A percentile compares a stretch with the other conserved stretches of the same genome.
Conservation (phyloP, 2,888 invertebrate species). For the Herminia tarsipennalis region DNA sequence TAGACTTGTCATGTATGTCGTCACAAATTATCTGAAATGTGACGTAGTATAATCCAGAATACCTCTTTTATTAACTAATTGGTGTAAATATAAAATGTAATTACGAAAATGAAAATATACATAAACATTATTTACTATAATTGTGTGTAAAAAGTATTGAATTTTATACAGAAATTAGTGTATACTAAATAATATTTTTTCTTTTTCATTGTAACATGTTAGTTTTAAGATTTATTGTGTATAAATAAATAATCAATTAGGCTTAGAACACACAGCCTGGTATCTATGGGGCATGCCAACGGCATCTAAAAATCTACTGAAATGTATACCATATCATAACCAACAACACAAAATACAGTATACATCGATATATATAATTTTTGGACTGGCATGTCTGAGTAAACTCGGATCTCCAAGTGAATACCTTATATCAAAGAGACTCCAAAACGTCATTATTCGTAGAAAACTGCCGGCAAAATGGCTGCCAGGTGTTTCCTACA, state of each 20-base stretch:
- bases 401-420: no score
- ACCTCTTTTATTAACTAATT: conserved; percentile 26
- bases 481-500: no score
- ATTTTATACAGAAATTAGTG: conserved; percentile 64
- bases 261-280: no score
- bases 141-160: conserved; percentile 67
- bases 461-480: no score
- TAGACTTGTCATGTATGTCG: background rate
- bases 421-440: no score
- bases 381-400: no score
- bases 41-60: conserved; percentile 14
- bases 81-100: conserved; percentile 33
- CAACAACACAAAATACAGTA: no score
- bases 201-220: conserved; percentile 38
- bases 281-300: no score
- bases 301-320: no score
- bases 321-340: no score
- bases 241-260: conserved; percentile 41
- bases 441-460: no score
- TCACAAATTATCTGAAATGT: conserved; percentile 10
- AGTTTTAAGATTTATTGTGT: conserved; percentile 34
- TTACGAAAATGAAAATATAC: conserved; percentile 19
- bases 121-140: conserved; percentile 41
- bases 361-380: no score
- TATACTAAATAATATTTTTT: conserved; percentile 24